Percentiles rank a stretch among this genome's conserved stretches.
Conservation (phyloP, 2,888 invertebrate genomes). For the Agrochola macilenta region DNA sequence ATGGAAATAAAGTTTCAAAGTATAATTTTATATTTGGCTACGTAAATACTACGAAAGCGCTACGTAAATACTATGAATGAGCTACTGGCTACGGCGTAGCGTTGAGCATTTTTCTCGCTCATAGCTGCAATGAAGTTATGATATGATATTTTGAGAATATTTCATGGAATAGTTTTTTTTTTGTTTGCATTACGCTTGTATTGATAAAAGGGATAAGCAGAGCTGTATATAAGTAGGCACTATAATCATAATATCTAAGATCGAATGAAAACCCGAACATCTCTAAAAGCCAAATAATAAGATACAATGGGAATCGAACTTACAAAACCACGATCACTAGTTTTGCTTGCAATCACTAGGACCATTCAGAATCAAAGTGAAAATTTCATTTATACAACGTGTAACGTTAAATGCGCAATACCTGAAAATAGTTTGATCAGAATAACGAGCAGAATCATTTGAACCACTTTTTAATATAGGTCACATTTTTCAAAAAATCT, state of each 20-base stretch:
- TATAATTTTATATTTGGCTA: conserved; percentile 58
- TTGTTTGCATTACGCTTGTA: neutral
- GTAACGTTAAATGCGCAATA: no score
- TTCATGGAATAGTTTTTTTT: no score
- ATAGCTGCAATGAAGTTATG: neutral
- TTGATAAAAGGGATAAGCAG: neutral
- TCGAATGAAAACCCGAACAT: neutral
- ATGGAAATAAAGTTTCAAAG: conserved; percentile 51
- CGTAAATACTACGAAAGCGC: conserved; percentile 55
- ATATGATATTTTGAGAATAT: neutral
- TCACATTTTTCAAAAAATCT: no score
- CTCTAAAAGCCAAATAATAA: neutral
- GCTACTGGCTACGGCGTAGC: conserved; percentile 62
- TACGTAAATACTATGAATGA: conserved; percentile 61
- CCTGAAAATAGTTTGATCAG: no score
- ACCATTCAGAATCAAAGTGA: neutral
- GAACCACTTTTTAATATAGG: no score
- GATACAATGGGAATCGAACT: neutral
- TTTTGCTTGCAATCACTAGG: neutral
- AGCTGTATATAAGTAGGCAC: neutral
- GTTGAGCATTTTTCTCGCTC: conserved; percentile 49
- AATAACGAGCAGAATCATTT: no score
- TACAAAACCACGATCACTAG: neutral
- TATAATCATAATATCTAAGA: neutral
- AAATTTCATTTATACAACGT: neutral